Evolutionary conservation across 1,140 invertebrate genomes (phyloP), one percentile per base, ranked within the genome.

Genomic region (Zaprionus kolodkinae): DNA sequence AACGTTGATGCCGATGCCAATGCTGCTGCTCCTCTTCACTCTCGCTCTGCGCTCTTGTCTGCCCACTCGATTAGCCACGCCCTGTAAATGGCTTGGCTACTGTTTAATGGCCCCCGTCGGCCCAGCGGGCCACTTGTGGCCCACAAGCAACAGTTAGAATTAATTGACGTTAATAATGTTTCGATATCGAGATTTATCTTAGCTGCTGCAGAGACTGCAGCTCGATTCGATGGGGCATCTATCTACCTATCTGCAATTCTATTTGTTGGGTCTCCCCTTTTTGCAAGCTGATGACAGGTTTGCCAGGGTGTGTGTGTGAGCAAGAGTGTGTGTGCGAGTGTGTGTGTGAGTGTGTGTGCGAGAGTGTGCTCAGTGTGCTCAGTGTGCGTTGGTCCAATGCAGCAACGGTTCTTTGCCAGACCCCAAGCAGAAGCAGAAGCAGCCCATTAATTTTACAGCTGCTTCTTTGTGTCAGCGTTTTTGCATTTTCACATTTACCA

Each of bases 91-190:
- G 36, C 48, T 36, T 55, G 56, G 54, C 63, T 80, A 78, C 60
- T 74, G 63, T 81, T 71, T 88, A 88, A 88, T 87, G 80, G 63
- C 69, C 73, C 12, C 40, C 40, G 0, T 2, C 1, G 72, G 61
- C 73, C 55, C 68, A 72, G 69, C 50, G 68, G 68, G 68, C 40
- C 54, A 36, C 55, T 52, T 81, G 38, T 82, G 72, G 72, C 67
- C 70, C 70, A 75, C 60, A 4, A 30, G 27, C 73, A 76, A 89
- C 84, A 88, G 84, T 87, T 87, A 75, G 77, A 89, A 87, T 87
- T 87, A 87, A 87, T 84, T 87, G 84, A 87, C 84, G 85, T 87
- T 89, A 87, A 87, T 87, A 87, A 87, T 87, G 84, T 84, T 78
- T 64, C 85, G 71, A 87, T 87, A 87, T 89, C 85, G 64, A 89